A percentile compares a stretch with the other conserved stretches of the same genome.
These are phyloP conservation scores for Chloroceryle aenea DNA, from an alignment of 2,113 vertebrate genomes.

Conservation along the genomic window DNA sequence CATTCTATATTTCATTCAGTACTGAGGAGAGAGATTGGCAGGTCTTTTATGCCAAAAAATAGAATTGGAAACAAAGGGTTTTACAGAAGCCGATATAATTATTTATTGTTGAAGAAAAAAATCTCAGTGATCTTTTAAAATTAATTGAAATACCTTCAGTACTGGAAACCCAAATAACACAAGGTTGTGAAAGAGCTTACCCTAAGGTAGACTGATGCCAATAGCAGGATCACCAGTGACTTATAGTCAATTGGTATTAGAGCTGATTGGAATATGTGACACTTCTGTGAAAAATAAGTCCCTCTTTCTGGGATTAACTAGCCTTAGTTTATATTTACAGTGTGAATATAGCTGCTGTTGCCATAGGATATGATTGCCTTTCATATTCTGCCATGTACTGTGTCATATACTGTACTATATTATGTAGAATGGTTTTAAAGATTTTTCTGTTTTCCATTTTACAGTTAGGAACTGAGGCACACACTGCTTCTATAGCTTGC, in stretches of 20 bases:
- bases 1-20: not conserved
- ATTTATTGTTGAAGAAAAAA: slow-evolving; percentile 20
- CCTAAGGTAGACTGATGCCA: slow-evolving; percentile 42
- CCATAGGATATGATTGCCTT: slow-evolving; percentile 20
- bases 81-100: not conserved
- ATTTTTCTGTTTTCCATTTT: slow-evolving; percentile 51
- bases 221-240: slow-evolving; percentile 44
- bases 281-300: slow-evolving; percentile 39
- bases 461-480: slow-evolving; percentile 9
- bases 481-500: not conserved
- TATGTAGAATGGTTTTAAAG: slow-evolving; percentile 33
- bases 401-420: slow-evolving; percentile 17
- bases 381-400: not conserved
- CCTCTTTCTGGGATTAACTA: slow-evolving; percentile 33
- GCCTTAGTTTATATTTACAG: slow-evolving; percentile 55
- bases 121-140: slow-evolving; percentile 41
- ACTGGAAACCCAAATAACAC: slow-evolving; percentile 30
- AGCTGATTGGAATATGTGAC: slow-evolving; percentile 46
- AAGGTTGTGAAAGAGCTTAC: slow-evolving; percentile 29
- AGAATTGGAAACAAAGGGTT: slow-evolving; percentile 20
- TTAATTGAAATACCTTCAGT: slow-evolving; percentile 50
- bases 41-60: slow-evolving; percentile 4
- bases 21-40: not conserved
- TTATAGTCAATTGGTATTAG: slow-evolving; percentile 54
- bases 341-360: slow-evolving; percentile 21